Evolutionary conservation across 2,888 invertebrate genomes (phyloP).

Genomic region (Atrina japonica): DNA sequence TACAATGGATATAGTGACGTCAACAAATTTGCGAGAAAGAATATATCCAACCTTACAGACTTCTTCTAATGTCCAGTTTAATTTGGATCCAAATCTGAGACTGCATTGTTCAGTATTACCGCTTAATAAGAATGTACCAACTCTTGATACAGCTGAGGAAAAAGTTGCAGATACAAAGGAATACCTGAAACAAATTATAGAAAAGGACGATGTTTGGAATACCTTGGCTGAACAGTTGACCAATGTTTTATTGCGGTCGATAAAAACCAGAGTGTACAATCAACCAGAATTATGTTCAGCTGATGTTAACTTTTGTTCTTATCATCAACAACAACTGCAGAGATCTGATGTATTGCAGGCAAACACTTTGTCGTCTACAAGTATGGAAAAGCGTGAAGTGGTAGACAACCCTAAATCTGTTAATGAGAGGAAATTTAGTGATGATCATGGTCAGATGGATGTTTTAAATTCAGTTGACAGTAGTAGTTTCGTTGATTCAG

Average conservation of each 20-base stretch:
- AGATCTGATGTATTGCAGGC: too few relatives aligned
- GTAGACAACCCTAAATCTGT: too few relatives aligned
- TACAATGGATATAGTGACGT: slow-evolving; percentile 49
- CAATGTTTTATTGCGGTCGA: slow-evolving; percentile 73
- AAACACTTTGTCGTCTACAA: too few relatives aligned
- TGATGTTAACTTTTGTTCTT: background rate
- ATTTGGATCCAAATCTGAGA: slow-evolving; percentile 33
- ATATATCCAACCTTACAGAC: slow-evolving; percentile 18
- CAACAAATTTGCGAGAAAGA: slow-evolving; percentile 18
- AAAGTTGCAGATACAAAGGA: background rate
- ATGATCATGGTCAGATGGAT: too few relatives aligned
- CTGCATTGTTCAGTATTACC: slow-evolving; percentile 57
- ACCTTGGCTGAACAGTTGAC: slow-evolving; percentile 70
- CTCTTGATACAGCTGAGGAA: slow-evolving; percentile 23
- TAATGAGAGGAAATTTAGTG: too few relatives aligned
- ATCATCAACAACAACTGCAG: too few relatives aligned
- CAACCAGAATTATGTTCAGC: slow-evolving; percentile 12
- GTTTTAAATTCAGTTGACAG: too few relatives aligned
- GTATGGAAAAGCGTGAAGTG: too few relatives aligned
- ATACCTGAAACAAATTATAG: slow-evolving; percentile 17
- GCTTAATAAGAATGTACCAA: slow-evolving; percentile 51
- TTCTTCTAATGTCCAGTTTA: slow-evolving; percentile 33
- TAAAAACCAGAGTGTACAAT: slow-evolving; percentile 67
- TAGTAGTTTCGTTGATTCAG: too few relatives aligned
- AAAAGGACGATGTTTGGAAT: slow-evolving; percentile 38